Conservation (phyloP, 2,113 vertebrate species). For the Dipodomys merriami region DNA sequence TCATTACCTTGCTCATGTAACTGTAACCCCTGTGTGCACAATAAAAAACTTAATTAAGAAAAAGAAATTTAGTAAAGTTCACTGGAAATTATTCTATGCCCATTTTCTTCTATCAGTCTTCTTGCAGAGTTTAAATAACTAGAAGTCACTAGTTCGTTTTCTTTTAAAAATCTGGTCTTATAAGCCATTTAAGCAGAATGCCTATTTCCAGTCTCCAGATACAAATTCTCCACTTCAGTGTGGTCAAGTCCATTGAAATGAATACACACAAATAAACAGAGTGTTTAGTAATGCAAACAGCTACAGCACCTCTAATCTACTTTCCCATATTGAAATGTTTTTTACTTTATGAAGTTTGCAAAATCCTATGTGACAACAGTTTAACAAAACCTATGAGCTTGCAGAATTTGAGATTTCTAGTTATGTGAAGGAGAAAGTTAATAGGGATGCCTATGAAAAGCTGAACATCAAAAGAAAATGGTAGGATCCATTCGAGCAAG, state of each 20-base stretch:
- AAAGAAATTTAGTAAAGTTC: not conserved
- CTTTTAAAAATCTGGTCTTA: not conserved
- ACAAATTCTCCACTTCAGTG: not conserved
- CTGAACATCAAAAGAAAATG: constrained; percentile 84
- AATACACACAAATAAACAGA: not conserved
- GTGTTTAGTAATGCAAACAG: not conserved
- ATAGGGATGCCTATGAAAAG: constrained; percentile 71
- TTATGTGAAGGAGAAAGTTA: constrained; percentile 44
- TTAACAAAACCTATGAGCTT: constrained; percentile 66
- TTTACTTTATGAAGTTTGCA: constrained; percentile 41
- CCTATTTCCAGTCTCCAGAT: constrained; percentile 40
- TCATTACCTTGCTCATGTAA: too few relatives aligned
- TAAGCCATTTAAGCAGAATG: not conserved
- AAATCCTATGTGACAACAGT: constrained; percentile 55
- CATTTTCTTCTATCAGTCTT: constrained; percentile 53
- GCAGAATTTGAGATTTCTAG: constrained; percentile 70
- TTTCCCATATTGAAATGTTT: constrained; percentile 29
- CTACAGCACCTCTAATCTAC: not conserved
- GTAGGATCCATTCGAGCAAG: constrained; percentile 81
- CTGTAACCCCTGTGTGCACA: too few relatives aligned
- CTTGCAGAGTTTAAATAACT: constrained; percentile 31
- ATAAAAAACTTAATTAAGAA: too few relatives aligned
- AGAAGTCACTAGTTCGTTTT: not conserved
- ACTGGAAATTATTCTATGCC: not conserved
- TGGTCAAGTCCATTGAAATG: not conserved